Evolutionary conservation across 2,113 vertebrate genomes (phyloP).

Genomic region (Triplophysa siluroides): DNA sequence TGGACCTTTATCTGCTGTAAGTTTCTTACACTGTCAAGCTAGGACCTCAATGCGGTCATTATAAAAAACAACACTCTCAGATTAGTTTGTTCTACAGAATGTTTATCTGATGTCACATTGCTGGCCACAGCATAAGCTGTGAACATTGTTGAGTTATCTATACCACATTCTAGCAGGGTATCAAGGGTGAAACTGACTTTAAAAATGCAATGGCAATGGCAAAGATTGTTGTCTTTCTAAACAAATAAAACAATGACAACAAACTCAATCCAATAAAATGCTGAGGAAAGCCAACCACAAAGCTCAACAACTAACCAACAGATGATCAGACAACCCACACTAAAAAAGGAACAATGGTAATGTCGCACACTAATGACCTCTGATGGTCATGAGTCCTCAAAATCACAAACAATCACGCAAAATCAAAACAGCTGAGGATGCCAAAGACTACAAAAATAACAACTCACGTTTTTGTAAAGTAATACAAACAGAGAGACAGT

Average conservation of each 20-base stretch:
- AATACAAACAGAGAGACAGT: slow-evolving; percentile 10
- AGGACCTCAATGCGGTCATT: neutral
- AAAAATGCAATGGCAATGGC: no score
- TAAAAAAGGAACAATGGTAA: no score
- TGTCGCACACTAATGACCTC: neutral
- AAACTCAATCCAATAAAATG: neutral
- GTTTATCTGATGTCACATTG: no score
- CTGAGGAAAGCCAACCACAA: neutral
- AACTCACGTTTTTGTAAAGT: no score
- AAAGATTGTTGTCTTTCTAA: neutral
- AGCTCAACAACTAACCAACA: neutral
- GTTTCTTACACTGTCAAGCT: neutral
- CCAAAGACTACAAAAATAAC: neutral
- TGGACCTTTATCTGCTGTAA: neutral
- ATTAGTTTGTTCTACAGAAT: no score
- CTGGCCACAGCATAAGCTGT: no score
- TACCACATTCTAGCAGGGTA: neutral
- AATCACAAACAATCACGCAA: neutral
- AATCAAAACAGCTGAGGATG: neutral
- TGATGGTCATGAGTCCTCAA: neutral
- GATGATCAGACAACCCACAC: no score
- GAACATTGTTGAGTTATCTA: neutral
- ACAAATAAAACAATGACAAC: neutral
- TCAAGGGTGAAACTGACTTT: no score
- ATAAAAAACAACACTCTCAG: neutral